Evolutionary conservation across 2,888 invertebrate species (phyloP), one percentile per base, ranked within the genome.

Genomic region (Hydroisotoma schaefferi): DNA sequence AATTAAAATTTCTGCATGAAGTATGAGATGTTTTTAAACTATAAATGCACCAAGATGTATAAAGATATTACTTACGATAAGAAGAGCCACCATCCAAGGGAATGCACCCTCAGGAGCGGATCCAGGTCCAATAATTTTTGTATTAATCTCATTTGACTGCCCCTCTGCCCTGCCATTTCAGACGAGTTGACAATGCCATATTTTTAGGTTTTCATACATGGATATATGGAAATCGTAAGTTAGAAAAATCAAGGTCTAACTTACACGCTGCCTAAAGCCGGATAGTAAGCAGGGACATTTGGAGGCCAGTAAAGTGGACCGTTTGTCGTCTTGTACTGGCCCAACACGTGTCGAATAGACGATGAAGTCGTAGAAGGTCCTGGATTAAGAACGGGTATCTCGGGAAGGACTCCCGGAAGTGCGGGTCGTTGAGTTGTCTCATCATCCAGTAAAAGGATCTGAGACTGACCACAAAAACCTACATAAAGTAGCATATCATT

Each of bases 71-170:
- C 26, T 46, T 22, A 46, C 69, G 56, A 72, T 72, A 6, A 70
- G 55, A n/a, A 72, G 52, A 26, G 68, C 69, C n/a, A 59, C 72
- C 72, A 72, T 72, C 72, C 72, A 72, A 6, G 72, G 72, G 56
- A 70, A 72, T 8, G 69, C 67, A 20, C 67, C 67, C n/a, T 55
- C 56, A 2, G 69, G 65, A 5, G 68, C 65, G 63, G 68, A 65
- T 6, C 71, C 69, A 29, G 68, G 65, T 28, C 72, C 72, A n/a
- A 70, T 61, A 38, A 70, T 68, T 47, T 70, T 67, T 6, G 55
- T 27, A 37, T 67, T 59, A 12, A 61, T 20, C 22, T 55, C 57
- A 22, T 29, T n/a, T 5, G 25, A 23, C 52, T 64, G 63, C 25
- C 60, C 60, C 51, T 64, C 63, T 2, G 63, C 63, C 2, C 59